Conservation (phyloP, 1,140 invertebrate genomes). For the Ctenoplectra terminalis region DNA sequence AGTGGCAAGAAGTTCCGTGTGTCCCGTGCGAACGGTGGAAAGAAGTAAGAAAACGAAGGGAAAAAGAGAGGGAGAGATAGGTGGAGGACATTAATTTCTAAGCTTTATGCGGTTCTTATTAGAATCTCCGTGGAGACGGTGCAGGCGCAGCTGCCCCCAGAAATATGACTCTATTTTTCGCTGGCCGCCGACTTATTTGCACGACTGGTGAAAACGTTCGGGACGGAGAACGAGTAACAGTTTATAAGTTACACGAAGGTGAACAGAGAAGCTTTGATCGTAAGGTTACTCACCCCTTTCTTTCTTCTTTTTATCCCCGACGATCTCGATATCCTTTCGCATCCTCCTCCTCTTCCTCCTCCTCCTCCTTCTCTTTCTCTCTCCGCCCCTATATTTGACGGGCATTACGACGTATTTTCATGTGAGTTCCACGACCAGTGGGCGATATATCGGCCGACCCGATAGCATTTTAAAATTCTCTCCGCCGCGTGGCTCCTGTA, state of each 20-base stretch:
- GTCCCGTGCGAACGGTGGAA: conserved; percentile 17
- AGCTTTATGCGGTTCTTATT: conserved; percentile 74
- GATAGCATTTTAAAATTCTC: conserved; percentile 41
- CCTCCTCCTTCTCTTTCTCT: not conserved
- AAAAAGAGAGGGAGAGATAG: conserved; percentile 52
- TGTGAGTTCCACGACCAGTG: not conserved
- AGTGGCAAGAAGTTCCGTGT: conserved; percentile 46
- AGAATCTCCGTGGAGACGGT: conserved; percentile 68
- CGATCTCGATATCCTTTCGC: conserved; percentile 2
- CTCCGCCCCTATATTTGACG: not conserved
- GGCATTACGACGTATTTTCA: conserved; percentile 3
- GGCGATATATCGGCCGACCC: conserved; percentile 26
- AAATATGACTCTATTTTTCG: conserved; percentile 74
- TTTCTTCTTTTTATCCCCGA: too few species aligned
- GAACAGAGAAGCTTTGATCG: conserved; percentile 33
- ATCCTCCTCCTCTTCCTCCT: not conserved
- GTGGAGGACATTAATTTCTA: conserved; percentile 72
- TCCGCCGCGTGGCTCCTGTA: conserved; percentile 16
- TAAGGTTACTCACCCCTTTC: conserved; percentile 21
- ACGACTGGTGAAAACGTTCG: conserved; percentile 26
- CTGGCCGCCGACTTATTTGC: conserved; percentile 68
- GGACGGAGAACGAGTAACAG: conserved; percentile 34
- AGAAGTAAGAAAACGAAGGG: conserved; percentile 9
- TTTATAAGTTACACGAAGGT: conserved; percentile 38
- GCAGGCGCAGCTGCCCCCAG: conserved; percentile 65